Evolutionary conservation across 1,140 invertebrate genomes (phyloP).

Genomic region (Solenopsis invicta): DNA sequence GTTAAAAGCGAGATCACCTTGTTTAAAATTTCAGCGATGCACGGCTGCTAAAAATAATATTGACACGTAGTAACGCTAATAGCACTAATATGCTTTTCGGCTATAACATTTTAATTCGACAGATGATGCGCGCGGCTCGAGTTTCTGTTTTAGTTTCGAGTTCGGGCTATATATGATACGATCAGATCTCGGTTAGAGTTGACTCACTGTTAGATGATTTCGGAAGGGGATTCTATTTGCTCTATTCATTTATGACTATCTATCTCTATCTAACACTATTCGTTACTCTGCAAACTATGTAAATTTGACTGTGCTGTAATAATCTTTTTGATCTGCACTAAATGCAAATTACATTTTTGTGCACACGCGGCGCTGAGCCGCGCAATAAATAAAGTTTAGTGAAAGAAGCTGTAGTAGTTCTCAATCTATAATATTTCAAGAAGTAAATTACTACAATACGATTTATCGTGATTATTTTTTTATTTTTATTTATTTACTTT

Average conservation of each 20-base stretch:
- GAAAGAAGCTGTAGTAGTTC: not conserved
- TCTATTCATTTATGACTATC: conserved; percentile 26
- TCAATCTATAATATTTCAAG: not conserved
- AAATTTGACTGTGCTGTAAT: conserved; percentile 19
- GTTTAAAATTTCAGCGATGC: conserved; percentile 14
- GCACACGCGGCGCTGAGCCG: too few species aligned
- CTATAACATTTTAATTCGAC: conserved; percentile 55
- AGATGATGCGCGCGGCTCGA: conserved; percentile 17
- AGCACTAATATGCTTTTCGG: conserved; percentile 44
- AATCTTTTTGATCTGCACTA: not conserved
- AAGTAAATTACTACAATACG: not conserved
- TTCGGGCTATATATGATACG: conserved; percentile 16
- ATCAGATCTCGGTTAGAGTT: not conserved
- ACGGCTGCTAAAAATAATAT: conserved; percentile 55
- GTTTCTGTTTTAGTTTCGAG: conserved; percentile 47
- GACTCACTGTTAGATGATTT: conserved; percentile 17
- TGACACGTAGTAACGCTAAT: conserved; percentile 33
- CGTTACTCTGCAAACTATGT: conserved; percentile 9
- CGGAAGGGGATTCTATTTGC: conserved; percentile 9
- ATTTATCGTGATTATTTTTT: not conserved
- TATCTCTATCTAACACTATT: not conserved
- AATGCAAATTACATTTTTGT: conserved; percentile 3
- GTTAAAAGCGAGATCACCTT: not conserved
- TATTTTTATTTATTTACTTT: not conserved
- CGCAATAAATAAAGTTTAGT: conserved; percentile 15